phyloP scores from a whole-genome alignment of 2,113 vertebrate species.

The Python bivittatus region DNA sequence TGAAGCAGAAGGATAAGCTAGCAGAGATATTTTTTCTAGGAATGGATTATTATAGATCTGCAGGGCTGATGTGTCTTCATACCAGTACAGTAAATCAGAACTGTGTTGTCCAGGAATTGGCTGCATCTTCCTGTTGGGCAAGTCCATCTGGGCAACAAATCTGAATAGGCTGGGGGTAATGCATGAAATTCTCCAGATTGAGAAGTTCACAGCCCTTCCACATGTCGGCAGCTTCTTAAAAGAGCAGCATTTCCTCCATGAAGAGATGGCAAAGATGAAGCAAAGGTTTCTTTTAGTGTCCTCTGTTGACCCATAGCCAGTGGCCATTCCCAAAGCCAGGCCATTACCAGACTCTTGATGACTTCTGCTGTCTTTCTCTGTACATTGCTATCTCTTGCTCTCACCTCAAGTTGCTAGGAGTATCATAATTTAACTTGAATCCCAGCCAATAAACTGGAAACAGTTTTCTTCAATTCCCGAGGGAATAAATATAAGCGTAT shows the following conservation, averaged over 20 bases:
- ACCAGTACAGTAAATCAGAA: background rate
- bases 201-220: background rate
- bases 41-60: background rate
- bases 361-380: background rate
- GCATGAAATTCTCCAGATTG: background rate
- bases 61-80: background rate
- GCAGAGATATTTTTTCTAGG: background rate
- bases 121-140: background rate
- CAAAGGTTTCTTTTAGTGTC: background rate
- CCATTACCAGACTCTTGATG: background rate
- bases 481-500: constrained; percentile 9
- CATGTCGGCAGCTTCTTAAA: background rate
- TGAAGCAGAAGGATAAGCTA: background rate
- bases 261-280: background rate
- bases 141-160: background rate
- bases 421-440: constrained; percentile 34
- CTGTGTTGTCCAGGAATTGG: background rate
- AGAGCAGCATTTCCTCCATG: background rate
- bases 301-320: background rate
- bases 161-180: no score
- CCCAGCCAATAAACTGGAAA: constrained; percentile 20
- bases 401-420: background rate
- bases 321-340: background rate
- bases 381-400: background rate
- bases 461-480: constrained; percentile 3